Evolutionary conservation across 2,888 invertebrate genomes (phyloP).

Genomic region (Hypselothyrea guttata): DNA sequence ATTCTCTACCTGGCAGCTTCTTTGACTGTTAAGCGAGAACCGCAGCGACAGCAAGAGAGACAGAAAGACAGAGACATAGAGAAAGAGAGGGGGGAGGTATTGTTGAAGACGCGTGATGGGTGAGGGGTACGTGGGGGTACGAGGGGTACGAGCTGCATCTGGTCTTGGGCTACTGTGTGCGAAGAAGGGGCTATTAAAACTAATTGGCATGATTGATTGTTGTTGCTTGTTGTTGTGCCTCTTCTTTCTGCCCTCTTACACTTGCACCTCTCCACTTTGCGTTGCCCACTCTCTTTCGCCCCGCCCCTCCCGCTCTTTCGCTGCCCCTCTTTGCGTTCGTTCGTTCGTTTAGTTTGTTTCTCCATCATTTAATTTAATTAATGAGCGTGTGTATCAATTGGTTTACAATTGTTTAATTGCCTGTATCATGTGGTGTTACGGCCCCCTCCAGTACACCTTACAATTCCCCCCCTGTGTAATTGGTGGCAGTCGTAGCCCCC

Average conservation of each 20-base stretch:
- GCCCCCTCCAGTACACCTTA: background rate
- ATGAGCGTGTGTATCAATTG: slow-evolving; percentile 68
- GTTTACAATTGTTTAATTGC: slow-evolving; percentile 66
- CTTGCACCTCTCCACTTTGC: background rate
- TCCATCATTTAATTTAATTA: slow-evolving; percentile 69
- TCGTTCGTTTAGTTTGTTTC: slow-evolving; percentile 48
- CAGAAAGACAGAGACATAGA: background rate
- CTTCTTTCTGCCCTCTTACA: background rate
- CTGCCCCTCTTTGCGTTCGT: slow-evolving; percentile 20
- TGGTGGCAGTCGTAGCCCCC: slow-evolving; percentile 13
- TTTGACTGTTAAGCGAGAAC: slow-evolving; percentile 13
- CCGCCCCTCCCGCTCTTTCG: background rate
- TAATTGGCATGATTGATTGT: slow-evolving; percentile 71
- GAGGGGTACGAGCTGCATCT: slow-evolving; percentile 14
- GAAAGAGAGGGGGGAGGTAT: background rate
- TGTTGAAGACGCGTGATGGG: too few species aligned
- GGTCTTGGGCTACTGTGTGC: slow-evolving; percentile 50
- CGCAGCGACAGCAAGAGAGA: slow-evolving; percentile 1
- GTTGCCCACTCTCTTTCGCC: background rate
- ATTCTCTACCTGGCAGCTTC: slow-evolving; percentile 26
- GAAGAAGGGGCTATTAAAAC: slow-evolving; percentile 55
- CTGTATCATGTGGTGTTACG: slow-evolving; percentile 64
- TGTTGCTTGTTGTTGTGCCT: slow-evolving; percentile 35
- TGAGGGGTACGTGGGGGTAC: too few species aligned
- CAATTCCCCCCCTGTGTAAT: background rate